Conservation (phyloP, 2,113 vertebrate species). For the Muscicapa adusta region DNA sequence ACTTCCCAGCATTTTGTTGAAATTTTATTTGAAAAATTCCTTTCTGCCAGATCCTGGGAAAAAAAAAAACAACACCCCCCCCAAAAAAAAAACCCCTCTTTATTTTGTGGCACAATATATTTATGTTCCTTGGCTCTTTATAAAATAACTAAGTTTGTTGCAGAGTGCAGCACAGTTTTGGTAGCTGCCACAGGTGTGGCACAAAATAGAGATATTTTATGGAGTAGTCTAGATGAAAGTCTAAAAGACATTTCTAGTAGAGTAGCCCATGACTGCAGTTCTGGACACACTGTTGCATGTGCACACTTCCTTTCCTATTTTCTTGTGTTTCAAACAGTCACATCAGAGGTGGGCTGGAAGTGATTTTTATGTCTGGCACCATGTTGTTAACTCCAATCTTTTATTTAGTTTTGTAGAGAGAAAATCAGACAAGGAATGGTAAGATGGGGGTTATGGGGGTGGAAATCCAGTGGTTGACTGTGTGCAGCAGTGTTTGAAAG, state of each 20-base stretch:
- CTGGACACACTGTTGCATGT: neutral
- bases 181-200: neutral
- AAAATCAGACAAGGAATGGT: neutral
- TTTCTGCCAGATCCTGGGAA: neutral
- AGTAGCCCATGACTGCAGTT: neutral
- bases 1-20: neutral
- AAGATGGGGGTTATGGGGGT: neutral
- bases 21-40: neutral
- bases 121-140: neutral
- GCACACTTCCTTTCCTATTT: neutral
- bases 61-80: too few relatives aligned
- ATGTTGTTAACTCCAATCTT: neutral
- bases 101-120: neutral
- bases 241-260: neutral
- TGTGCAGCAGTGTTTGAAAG: neutral
- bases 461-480: neutral
- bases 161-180: neutral
- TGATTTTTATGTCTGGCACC: neutral
- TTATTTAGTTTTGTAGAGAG: neutral
- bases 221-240: neutral
- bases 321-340: neutral
- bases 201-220: neutral
- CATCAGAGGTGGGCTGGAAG: neutral
- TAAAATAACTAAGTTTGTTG: neutral
- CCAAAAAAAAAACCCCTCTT: neutral